Evolutionary conservation across 37 sponge, comb jelly and placozoan species (phyloP), one percentile per base, ranked within the genome.

Genomic region (Bolinopsis microptera): DNA sequence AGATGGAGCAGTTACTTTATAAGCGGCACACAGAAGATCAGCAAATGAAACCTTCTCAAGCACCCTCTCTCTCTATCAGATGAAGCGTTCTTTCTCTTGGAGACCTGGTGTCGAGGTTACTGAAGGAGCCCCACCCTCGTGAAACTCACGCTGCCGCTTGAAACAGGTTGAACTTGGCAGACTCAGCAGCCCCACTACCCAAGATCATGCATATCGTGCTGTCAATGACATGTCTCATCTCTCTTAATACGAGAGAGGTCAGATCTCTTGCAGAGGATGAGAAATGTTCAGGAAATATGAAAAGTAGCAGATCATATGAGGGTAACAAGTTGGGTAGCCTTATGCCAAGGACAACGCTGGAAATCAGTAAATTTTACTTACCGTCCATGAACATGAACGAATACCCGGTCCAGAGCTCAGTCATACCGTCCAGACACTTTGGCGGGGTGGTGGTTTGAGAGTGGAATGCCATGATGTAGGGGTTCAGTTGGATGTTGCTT

Each of bases 371-470:
- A 48, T 13, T 22, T n/a, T 24, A 72, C 75, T 8, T 72, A 72
- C 75, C 75, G 75, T 72, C 75, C 26, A 72, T 72, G 25, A 72
- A 72, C 75, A 72, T 72, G 26, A 72, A 72, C 3, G 75, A 72
- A 24, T 72, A 72, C 32, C 75, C 75, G 31, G 2, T 21, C 75
- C 75, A 72, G 22, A 72, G 31, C 75, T 72, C 25, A 24, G 75
- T 72, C 75, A 72, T 72, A 21, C 75, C 75, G 31, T 72, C 75
- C n/a, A 72, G 75, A 28, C 75, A 72, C 75, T 72, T 5, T 8
- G 75, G 75, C 22, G 27, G 31, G 22, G 27, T 28, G n/a, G 75
- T 72, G 31, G 31, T 72, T 28, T 72, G 75, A 24, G 75, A 72
- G 31, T 72, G 75, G 75, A 72, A 72, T 3, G 75, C 75, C 75